Percentiles rank a stretch among this genome's conserved stretches.
Conservation (phyloP, 2,888 invertebrate genomes). For the Ephialtes manifestator region DNA sequence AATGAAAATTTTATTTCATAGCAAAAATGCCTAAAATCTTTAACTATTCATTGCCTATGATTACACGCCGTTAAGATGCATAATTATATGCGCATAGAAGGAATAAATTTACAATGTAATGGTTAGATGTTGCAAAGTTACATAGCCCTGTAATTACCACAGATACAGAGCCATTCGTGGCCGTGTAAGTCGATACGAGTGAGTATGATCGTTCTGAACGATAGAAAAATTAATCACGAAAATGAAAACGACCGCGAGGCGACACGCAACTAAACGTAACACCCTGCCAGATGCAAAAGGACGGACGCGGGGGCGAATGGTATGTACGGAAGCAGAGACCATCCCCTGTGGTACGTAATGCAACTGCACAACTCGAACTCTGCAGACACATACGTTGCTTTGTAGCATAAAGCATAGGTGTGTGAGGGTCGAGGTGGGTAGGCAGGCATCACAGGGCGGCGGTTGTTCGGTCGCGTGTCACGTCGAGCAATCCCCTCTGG, state of each 20-base stretch:
- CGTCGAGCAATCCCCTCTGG: slow-evolving; percentile 78
- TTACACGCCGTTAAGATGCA: background rate
- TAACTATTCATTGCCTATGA: background rate
- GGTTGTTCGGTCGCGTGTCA: slow-evolving; percentile 82
- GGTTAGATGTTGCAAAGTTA: slow-evolving; percentile 30
- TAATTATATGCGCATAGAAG: background rate
- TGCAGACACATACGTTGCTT: slow-evolving; percentile 8
- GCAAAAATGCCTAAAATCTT: background rate
- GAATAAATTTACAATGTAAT: slow-evolving; percentile 12
- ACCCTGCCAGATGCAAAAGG: slow-evolving; percentile 72
- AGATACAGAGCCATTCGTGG: slow-evolving; percentile 55
- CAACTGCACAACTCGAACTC: slow-evolving; percentile 57
- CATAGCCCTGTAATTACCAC: slow-evolving; percentile 44
- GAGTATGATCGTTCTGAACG: slow-evolving; percentile 72
- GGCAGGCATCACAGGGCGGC: slow-evolving; percentile 33
- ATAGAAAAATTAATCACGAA: slow-evolving; percentile 84
- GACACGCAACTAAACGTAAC: slow-evolving; percentile 67
- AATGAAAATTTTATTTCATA: background rate
- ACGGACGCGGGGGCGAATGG: slow-evolving; percentile 73
- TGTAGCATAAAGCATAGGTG: slow-evolving; percentile 28
- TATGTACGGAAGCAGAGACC: slow-evolving; percentile 53
- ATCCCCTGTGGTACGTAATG: slow-evolving; percentile 56
- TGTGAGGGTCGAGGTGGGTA: slow-evolving; percentile 51
- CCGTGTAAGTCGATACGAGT: slow-evolving; percentile 36
- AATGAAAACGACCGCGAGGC: slow-evolving; percentile 74